phyloP scores from a whole-genome alignment of 2,113 vertebrate species.

The Thunnus maccoyii region DNA sequence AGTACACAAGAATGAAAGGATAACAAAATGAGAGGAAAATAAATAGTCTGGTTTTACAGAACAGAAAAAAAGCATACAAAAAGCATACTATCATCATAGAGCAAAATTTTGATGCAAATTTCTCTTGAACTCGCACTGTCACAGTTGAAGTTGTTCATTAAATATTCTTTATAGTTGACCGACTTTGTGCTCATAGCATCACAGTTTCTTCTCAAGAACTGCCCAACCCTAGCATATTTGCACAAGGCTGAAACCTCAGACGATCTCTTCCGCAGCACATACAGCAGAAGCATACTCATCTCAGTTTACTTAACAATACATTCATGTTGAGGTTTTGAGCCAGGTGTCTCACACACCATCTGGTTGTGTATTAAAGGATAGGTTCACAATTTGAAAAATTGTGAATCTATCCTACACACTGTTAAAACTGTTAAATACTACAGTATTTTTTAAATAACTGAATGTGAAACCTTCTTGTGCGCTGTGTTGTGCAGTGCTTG shows the following conservation, averaged over 20 bases:
- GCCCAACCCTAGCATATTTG: conserved; percentile 18
- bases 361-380: neutral
- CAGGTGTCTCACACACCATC: neutral
- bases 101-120: neutral
- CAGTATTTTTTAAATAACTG: neutral
- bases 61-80: neutral
- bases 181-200: neutral
- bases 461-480: neutral
- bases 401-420: neutral
- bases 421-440: neutral
- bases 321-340: neutral
- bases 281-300: neutral
- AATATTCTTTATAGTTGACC: neutral
- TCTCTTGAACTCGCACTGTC: neutral
- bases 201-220: neutral
- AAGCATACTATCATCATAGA: neutral
- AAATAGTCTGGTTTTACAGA: neutral
- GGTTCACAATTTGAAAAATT: no score
- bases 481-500: conserved; percentile 84
- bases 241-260: conserved; percentile 20
- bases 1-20: conserved; percentile 63
- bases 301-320: neutral
- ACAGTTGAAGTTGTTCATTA: conserved; percentile 31
- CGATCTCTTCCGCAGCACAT: neutral
- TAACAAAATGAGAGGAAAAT: neutral